These are phyloP conservation scores for Harpalus rubripes DNA, from an alignment of 2,888 invertebrate species.

Conservation along the genomic window DNA sequence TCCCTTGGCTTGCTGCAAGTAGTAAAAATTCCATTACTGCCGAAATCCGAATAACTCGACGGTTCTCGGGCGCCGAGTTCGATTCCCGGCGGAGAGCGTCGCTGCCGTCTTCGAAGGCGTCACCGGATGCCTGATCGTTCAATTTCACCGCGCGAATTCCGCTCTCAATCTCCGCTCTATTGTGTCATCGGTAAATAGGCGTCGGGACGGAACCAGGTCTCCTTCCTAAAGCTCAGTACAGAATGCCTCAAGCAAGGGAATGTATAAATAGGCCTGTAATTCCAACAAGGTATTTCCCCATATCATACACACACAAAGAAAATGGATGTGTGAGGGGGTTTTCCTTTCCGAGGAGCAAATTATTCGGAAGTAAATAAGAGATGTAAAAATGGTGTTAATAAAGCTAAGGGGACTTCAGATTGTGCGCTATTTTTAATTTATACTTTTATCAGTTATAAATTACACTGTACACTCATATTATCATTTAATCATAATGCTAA, in stretches of 20 bases:
- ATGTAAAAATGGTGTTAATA: no score
- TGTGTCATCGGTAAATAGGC: constrained; percentile 59
- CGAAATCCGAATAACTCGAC: constrained; percentile 41
- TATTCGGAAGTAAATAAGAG: background rate
- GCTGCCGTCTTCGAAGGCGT: background rate
- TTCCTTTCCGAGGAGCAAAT: background rate
- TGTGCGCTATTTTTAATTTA: no score
- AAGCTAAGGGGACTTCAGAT: no score
- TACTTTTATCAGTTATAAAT: no score
- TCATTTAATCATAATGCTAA: no score
- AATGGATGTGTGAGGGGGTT: background rate
- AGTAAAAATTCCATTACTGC: constrained; percentile 65
- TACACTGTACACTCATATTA: no score
- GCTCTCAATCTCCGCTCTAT: constrained; percentile 65
- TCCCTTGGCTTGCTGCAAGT: constrained; percentile 21
- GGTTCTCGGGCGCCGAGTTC: constrained; percentile 41
- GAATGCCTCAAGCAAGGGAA: constrained; percentile 32
- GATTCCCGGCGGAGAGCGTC: constrained; percentile 60
- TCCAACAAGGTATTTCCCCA: constrained; percentile 39
- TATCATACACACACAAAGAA: background rate
- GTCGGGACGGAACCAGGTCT: background rate
- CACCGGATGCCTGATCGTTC: constrained; percentile 64
- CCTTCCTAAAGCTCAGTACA: no score
- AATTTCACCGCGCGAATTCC: constrained; percentile 65
- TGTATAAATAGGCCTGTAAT: constrained; percentile 65